Evolutionary conservation across 2,797 vertebrate species (phyloP), one percentile per base, ranked within the genome.

Genomic region (Cossypha caffra): DNA sequence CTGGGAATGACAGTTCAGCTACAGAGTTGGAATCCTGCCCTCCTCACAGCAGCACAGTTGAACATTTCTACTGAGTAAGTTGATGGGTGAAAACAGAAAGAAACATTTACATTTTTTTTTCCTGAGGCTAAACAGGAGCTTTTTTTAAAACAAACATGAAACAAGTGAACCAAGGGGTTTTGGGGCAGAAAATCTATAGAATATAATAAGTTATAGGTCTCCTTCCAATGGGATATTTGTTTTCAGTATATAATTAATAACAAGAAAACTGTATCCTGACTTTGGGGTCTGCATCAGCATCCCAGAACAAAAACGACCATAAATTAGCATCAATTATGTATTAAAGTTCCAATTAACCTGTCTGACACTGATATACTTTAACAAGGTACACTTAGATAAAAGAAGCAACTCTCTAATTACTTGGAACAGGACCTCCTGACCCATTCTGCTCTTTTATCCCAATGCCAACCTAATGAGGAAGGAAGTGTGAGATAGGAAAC

Each of bases 321-420:
- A 98, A 98, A 98, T 98, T 98, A 98, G 96, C 98, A 98, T 98
- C 97, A 98, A 98, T 98, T 98, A 98, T 98, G 97, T 96, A 98
- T 98, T 98, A 98, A 98, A 98, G 97, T 98, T 98, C 98, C 98
- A 98, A 98, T 98, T 98, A 98, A 98, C 98, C 98, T 97, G 96
- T 97, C 98, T 98, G 98, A 98, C 98, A 98, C 98, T 97, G 98
- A 98, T 98, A 98, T 98, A 98, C 98, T 98, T 97, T 98, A 98
- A 98, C 98, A 98, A 98, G 98, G 98, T 97, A 98, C 97, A 96
- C 97, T 98, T 98, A 98, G 98, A 98, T 98, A 98, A 98, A 98
- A 98, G 98, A 98, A 98, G 96, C 96, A 98, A 98, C 98, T 98
- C 98, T 98, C 98, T 98, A 98, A 98, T 98, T 98, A 98, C 98